A percentile compares a stretch with the other conserved stretches of the same genome.
These are phyloP conservation scores for Drosophila phalerata DNA, from an alignment of 2,888 invertebrate species.

Conservation along the genomic window DNA sequence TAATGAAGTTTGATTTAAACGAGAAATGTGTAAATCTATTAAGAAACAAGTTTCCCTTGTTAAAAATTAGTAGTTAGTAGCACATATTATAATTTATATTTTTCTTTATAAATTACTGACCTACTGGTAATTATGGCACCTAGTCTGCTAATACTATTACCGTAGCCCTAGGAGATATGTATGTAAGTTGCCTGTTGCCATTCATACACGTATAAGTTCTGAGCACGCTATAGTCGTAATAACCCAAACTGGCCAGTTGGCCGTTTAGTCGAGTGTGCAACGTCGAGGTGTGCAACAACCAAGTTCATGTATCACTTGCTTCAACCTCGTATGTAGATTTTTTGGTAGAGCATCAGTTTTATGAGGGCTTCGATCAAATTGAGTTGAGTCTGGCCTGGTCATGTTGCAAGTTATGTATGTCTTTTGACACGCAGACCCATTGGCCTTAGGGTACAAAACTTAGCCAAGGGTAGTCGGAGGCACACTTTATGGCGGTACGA, in stretches of 20 bases:
- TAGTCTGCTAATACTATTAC: background rate
- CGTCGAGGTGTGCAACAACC: constrained; percentile 50
- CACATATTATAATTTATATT: background rate
- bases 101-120: background rate
- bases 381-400: constrained; percentile 46
- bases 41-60: background rate
- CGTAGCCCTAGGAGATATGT: constrained; percentile 35
- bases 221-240: constrained; percentile 18
- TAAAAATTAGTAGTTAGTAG: too few relatives aligned
- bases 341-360: constrained; percentile 48
- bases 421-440: constrained; percentile 73
- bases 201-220: constrained; percentile 12
- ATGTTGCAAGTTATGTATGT: constrained; percentile 76
- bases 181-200: background rate
- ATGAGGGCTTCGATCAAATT: constrained; percentile 66
- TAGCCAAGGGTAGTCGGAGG: constrained; percentile 63
- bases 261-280: constrained; percentile 29
- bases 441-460: constrained; percentile 47
- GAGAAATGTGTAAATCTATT: too few relatives aligned
- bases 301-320: constrained; percentile 69
- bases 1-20: background rate
- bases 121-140: constrained; percentile 6
- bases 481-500: constrained; percentile 63
- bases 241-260: constrained; percentile 13
- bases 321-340: constrained; percentile 58